Evolutionary conservation across 2,113 vertebrate genomes (phyloP), one percentile per base, ranked within the genome.

Genomic region (Lasiurus borealis): DNA sequence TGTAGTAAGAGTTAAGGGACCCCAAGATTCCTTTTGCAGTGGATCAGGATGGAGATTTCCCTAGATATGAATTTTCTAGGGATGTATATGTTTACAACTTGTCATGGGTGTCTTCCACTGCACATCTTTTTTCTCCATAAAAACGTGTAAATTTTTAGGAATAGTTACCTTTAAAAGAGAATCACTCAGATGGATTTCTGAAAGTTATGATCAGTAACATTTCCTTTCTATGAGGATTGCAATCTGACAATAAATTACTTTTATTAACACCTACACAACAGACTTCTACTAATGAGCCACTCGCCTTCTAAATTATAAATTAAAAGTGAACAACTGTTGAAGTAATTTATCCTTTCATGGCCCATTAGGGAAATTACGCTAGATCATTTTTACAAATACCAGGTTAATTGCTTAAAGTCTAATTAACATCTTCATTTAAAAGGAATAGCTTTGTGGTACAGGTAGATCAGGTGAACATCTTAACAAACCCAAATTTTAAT

Each of bases 311-410:
- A 96, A 95, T 85, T 81, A 92, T 90, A 85, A 84, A 95, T 94
- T 87, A 72, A 82, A 92, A 90, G 57, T 90, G 85, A 94, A 52
- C 13, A 82, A 50, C 46, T 31, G 27, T 62, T 29, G 85, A 62
- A 88, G 62, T 75, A 72, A 90, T 96, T 94, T 90, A 85, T 87
- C 46, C 31, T 93, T 95, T 96, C 46, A 85, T 88, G 77, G 85
- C 36, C n/a, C 82, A 8, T 91, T 62, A 81, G 86, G 89, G 91
- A 94, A 96, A 85, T 96, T 76, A 81, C 52, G 59, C 64, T 88
- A 31, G 59, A 71, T 59, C 77, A 72, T 46, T 92, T 90, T 90
- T 57, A 69, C 48, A 95, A 91, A 90, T 92, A 36, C 50, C 34
- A 76, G n/a, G 19, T 82, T 90, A 91, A 91, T 81, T 92, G 57